Percentiles rank a stretch among this genome's conserved stretches.
Evolutionary conservation across 2,113 vertebrate genomes (phyloP).

Genomic region (Zosterops pallidus): DNA sequence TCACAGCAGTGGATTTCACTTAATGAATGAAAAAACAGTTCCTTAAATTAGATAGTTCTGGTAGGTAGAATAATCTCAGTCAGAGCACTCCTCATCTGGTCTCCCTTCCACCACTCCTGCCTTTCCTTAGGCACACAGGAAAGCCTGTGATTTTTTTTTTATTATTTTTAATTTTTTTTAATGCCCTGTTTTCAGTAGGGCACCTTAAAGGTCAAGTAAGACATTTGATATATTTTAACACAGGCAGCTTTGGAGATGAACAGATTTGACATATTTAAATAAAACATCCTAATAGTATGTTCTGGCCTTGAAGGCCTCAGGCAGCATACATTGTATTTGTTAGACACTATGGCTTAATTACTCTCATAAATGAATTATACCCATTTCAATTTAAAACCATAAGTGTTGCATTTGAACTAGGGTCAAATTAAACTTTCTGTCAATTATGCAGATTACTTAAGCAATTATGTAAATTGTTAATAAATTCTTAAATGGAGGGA

Average conservation of each 20-base stretch:
- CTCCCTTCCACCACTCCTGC: neutral
- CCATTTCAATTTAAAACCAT: conserved; percentile 85
- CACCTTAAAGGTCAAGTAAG: conserved; percentile 74
- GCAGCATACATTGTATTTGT: conserved; percentile 83
- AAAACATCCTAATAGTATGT: conserved; percentile 80
- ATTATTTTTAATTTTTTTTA: neutral
- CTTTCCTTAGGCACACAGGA: neutral
- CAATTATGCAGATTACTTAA: conserved; percentile 81
- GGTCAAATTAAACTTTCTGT: conserved; percentile 84
- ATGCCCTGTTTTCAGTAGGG: conserved; percentile 53
- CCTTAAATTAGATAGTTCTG: neutral
- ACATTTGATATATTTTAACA: conserved; percentile 74
- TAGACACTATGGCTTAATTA: conserved; percentile 86
- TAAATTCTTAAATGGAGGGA: conserved; percentile 78
- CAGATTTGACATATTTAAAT: conserved; percentile 82
- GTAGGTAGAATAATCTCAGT: neutral
- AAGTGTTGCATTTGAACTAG: conserved; percentile 82
- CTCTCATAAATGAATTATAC: conserved; percentile 90
- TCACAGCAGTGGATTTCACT: neutral
- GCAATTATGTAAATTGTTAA: conserved; percentile 84
- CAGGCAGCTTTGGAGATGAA: conserved; percentile 70
- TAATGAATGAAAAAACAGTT: neutral
- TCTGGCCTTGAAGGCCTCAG: conserved; percentile 79
- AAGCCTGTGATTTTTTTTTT: neutral
- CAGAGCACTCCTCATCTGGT: neutral